Evolutionary conservation across 2,113 vertebrate genomes (phyloP), one percentile per base, ranked within the genome.

Genomic region (Callithrix jacchus): DNA sequence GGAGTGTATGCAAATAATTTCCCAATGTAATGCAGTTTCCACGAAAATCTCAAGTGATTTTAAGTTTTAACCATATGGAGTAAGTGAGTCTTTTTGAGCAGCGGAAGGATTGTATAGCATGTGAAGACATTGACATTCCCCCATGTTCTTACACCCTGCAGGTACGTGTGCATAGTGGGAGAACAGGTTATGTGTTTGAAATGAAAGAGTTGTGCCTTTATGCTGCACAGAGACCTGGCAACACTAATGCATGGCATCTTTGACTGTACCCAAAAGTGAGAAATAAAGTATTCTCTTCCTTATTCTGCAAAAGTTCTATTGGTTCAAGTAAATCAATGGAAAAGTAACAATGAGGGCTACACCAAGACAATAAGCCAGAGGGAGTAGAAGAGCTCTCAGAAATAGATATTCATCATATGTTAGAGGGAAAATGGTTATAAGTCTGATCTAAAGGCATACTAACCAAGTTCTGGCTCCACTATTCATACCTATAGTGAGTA

Each of bases 371-470:
- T 17, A 68, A 82, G 42, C 42, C 25, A 37, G 16, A n/a, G 20
- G n/a, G 30, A 11, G 1, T 1, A 23, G 40, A 47, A 23, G 9
- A 20, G 20, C 7, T 40, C 9, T n/a, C 37, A 42, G 42, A n/a
- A 13, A 37, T 32, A 54, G 8, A 16, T 0, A 1, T 30, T 42
- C 2, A 12, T 54, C 6, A 5, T 47, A 10, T 17, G 5, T 8
- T 21, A 30, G 21, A 52, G 68, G 27, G 42, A n/a, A 32, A 52
- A 32, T 18, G 14, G 13, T 64, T 35, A 17, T 11, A 14, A 2
- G 1, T 68, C 74, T 61, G 54, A 23, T 4, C 12, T 37, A 21
- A 8, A 82, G n/a, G 21, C 42, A n/a, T 25, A 25, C 40, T 8
- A 14, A 7, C 7, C 47, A 52, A 42, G 6, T 13, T 58, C 66